A percentile compares a stretch with the other conserved stretches of the same genome.
Evolutionary conservation across 2,888 invertebrate species (phyloP).

Genomic region (Podotricha telesiphe): DNA sequence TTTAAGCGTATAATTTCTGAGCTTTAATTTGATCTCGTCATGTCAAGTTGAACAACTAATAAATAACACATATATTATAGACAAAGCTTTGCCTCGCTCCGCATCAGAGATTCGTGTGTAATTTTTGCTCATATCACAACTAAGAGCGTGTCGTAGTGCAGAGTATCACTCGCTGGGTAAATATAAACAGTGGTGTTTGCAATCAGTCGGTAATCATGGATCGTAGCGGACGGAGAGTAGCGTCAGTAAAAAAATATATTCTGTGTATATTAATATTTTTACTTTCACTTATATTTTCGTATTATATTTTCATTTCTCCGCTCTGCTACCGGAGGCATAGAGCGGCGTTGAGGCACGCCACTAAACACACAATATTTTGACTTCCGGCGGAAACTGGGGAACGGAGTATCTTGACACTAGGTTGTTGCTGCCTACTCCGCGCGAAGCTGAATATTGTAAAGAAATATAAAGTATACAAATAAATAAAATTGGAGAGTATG

Average conservation of each 20-base stretch:
- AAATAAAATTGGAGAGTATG: too few species aligned
- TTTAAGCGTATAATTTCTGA: background rate
- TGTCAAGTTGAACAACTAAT: slow-evolving; percentile 18
- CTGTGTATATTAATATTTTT: background rate
- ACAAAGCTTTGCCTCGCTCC: slow-evolving; percentile 26
- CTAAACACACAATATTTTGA: too few species aligned
- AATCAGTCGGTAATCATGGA: slow-evolving; percentile 49
- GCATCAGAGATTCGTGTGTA: slow-evolving; percentile 14
- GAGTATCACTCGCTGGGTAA: slow-evolving; percentile 44
- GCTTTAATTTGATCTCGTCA: slow-evolving; percentile 16
- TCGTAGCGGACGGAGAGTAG: slow-evolving; percentile 44
- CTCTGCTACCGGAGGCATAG: too few species aligned
- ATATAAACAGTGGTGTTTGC: slow-evolving; percentile 50
- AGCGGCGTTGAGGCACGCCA: too few species aligned
- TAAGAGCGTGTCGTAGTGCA: slow-evolving; percentile 36
- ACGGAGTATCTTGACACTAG: too few species aligned
- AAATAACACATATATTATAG: slow-evolving; percentile 21
- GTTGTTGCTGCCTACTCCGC: too few species aligned
- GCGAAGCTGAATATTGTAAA: too few species aligned
- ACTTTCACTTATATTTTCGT: background rate
- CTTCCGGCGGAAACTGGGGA: too few species aligned
- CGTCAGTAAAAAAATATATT: slow-evolving; percentile 23
- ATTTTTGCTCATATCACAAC: slow-evolving; percentile 29
- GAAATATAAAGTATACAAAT: too few species aligned
- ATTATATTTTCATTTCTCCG: too few species aligned